A percentile compares a stretch with the other conserved stretches of the same genome.
Evolutionary conservation across 2,113 vertebrate species (phyloP).

Genomic region (Verasper variegatus): DNA sequence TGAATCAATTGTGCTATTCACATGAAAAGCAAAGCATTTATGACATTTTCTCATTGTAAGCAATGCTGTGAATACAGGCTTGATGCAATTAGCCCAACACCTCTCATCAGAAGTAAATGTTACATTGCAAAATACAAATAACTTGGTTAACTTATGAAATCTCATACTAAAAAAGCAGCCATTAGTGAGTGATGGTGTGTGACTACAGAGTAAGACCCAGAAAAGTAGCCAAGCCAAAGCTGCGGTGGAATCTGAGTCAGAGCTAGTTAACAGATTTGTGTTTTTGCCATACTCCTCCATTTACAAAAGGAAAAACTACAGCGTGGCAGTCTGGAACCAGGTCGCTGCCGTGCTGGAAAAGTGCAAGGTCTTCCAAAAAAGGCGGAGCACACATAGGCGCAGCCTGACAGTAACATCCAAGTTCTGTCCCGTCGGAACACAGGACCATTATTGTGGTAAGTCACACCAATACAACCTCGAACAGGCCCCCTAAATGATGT

Average conservation of each 20-base stretch:
- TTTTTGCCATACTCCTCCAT: slow-evolving; percentile 48
- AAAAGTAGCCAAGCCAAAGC: slow-evolving; percentile 36
- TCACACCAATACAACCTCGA: background rate
- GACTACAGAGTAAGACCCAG: slow-evolving; percentile 12
- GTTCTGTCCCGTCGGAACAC: slow-evolving; percentile 17
- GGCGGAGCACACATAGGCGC: background rate
- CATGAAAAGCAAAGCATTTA: background rate
- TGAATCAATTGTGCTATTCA: too few species aligned
- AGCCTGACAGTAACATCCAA: slow-evolving; percentile 19
- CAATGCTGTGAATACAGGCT: too few species aligned
- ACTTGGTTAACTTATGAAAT: background rate
- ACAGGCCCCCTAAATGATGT: background rate
- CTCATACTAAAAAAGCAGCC: background rate
- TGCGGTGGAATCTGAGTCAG: slow-evolving; percentile 75
- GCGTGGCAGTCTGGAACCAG: slow-evolving; percentile 69
- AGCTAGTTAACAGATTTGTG: slow-evolving; percentile 70
- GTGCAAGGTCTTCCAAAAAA: slow-evolving; percentile 29
- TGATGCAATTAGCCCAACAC: background rate
- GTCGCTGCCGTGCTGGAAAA: slow-evolving; percentile 48
- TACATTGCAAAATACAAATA: background rate
- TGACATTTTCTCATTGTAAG: background rate
- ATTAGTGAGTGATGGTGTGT: background rate
- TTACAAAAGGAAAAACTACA: slow-evolving; percentile 69
- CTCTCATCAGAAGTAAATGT: background rate
- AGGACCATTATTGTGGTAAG: slow-evolving; percentile 17